Percentiles rank a stretch among this genome's conserved stretches.
Conservation (phyloP, 2,797 vertebrate species). For the Psittacula derbiana region DNA sequence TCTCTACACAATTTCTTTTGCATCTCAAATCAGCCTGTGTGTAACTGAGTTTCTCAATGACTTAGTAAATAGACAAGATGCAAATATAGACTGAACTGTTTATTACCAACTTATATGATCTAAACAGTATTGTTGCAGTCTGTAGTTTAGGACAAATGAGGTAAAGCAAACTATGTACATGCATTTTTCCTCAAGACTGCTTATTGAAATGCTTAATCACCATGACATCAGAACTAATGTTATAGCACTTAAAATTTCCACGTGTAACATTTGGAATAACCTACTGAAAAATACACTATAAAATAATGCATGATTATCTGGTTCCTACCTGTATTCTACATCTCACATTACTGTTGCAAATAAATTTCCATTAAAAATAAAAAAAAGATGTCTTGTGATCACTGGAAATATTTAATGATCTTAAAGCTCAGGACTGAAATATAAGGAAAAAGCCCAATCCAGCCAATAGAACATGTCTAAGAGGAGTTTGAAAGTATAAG, state of each 20-base stretch:
- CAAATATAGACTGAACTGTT: constrained; percentile 40
- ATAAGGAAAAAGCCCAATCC: not conserved
- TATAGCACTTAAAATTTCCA: constrained; percentile 44
- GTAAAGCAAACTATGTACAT: constrained; percentile 33
- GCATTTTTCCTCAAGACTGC: constrained; percentile 45
- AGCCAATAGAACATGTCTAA: not conserved
- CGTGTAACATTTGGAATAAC: constrained; percentile 65
- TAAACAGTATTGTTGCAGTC: constrained; percentile 8
- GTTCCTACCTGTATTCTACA: constrained; percentile 29
- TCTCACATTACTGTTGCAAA: constrained; percentile 64
- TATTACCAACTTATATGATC: constrained; percentile 11
- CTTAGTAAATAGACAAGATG: constrained; percentile 37
- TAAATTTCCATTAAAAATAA: constrained; percentile 61
- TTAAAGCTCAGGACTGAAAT: not conserved
- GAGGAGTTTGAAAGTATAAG: not conserved
- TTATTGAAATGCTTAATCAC: constrained; percentile 58
- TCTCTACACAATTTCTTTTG: not conserved
- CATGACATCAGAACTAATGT: constrained; percentile 49
- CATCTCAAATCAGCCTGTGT: not conserved
- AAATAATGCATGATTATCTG: not conserved
- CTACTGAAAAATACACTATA: constrained; percentile 51
- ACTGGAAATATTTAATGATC: not conserved
- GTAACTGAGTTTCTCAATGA: constrained; percentile 38
- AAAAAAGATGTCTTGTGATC: not conserved
- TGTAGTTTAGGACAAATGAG: constrained; percentile 56